Evolutionary conservation across 2,888 invertebrate species (phyloP).

Genomic region (Druceiella hillmani): DNA sequence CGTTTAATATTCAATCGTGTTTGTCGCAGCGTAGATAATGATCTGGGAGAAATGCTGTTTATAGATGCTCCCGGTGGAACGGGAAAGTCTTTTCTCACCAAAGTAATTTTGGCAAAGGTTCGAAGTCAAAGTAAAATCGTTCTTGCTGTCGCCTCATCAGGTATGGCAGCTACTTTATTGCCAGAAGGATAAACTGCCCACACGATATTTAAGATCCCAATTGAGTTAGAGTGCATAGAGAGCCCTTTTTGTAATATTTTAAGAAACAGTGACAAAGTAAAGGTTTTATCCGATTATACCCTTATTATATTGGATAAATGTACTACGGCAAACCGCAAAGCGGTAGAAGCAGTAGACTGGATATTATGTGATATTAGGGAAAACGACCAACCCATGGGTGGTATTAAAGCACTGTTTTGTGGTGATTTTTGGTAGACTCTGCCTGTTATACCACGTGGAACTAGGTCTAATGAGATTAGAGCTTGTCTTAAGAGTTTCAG

Average conservation of each 20-base stretch:
- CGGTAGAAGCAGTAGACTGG: slow-evolving; percentile 22
- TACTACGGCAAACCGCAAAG: slow-evolving; percentile 23
- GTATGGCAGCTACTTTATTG: slow-evolving; percentile 27
- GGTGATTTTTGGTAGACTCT: slow-evolving; percentile 22
- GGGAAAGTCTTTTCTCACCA: slow-evolving; percentile 26
- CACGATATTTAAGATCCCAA: slow-evolving; percentile 22
- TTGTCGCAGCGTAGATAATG: slow-evolving; percentile 9
- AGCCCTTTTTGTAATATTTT: slow-evolving; percentile 18
- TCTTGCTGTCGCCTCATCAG: slow-evolving; percentile 28
- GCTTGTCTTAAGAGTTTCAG: slow-evolving; percentile 24
- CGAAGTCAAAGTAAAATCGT: slow-evolving; percentile 21
- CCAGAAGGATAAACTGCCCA: slow-evolving; percentile 26
- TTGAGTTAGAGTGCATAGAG: slow-evolving; percentile 10
- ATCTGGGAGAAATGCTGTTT: slow-evolving; percentile 19
- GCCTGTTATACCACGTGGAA: slow-evolving; percentile 2
- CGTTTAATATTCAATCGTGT: slow-evolving; percentile 8
- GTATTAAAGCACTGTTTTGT: slow-evolving; percentile 21
- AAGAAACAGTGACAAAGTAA: slow-evolving; percentile 10
- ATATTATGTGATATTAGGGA: slow-evolving; percentile 14
- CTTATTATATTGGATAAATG: slow-evolving; percentile 26
- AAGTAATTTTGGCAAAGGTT: slow-evolving; percentile 20
- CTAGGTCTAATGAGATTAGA: slow-evolving; percentile 16
- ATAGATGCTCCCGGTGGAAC: slow-evolving; percentile 30
- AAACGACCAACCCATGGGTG: slow-evolving; percentile 18
- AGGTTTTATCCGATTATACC: slow-evolving; percentile 11